These are phyloP conservation scores for Oscarella lobularis DNA, from an alignment of 37 sponge, comb jelly and placozoan species.

Conservation along the genomic window DNA sequence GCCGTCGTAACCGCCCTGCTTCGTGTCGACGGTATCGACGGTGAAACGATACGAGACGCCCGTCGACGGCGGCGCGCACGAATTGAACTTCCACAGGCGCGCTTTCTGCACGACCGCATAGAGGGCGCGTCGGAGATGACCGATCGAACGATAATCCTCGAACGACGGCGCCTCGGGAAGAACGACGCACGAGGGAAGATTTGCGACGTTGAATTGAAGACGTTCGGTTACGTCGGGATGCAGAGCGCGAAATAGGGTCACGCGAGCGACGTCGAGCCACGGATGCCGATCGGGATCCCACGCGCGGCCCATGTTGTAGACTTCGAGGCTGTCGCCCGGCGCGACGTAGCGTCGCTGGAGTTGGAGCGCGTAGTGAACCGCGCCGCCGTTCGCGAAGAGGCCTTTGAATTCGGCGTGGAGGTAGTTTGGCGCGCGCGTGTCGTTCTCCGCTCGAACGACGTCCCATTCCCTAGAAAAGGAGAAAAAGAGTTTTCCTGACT, in stretches of 20 bases:
- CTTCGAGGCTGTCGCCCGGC: neutral
- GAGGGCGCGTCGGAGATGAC: neutral
- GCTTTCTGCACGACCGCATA: neutral
- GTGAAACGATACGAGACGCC: neutral
- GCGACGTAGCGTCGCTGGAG: neutral
- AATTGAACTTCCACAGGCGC: too few relatives aligned
- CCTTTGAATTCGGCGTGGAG: too few relatives aligned
- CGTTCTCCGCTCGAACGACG: too few relatives aligned
- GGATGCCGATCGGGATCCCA: neutral
- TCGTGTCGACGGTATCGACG: neutral
- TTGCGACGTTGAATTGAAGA: neutral
- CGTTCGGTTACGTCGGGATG: neutral
- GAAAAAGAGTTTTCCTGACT: too few relatives aligned
- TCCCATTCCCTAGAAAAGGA: too few relatives aligned
- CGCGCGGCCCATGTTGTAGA: neutral
- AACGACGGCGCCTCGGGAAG: neutral
- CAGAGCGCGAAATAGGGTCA: neutral
- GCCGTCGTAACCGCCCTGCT: neutral
- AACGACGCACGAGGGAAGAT: neutral
- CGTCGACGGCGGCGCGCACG: too few relatives aligned
- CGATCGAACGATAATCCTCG: neutral
- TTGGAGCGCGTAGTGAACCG: neutral
- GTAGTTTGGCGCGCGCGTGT: too few relatives aligned
- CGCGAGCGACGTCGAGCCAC: neutral
- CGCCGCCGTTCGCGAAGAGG: neutral